Evolutionary conservation across 2,113 vertebrate genomes (phyloP), one percentile per base, ranked within the genome.

Genomic region (Hippocampus barbouri): DNA sequence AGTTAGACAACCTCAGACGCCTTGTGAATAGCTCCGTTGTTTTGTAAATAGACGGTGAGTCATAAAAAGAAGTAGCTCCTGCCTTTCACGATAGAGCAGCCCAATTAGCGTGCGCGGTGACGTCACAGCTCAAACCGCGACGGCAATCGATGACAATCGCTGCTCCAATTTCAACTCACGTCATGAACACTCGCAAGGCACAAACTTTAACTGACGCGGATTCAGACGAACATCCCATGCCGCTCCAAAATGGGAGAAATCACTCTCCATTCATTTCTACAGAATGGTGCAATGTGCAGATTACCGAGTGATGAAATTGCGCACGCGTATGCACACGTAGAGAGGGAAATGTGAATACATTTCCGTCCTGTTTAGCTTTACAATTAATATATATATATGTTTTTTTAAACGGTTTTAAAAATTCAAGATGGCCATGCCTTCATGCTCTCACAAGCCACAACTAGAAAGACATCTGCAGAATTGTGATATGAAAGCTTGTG

Each of bases 91-190:
- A 6, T 38, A 56, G 53, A 86, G 75, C 79, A 70, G 73, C 70
- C 80, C 75, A 87, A 86, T 90, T 84, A 88, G 82, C 59, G 73
- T 53, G 71, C 76, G 73, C 57, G 72, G 83, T 83, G 82, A 83
- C 87, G 81, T 85, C 85, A 86, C 59, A 43, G 73, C 76, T 81
- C 68, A 79, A 79, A 66, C 79, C 86, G 85, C 79, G 78, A 78
- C 66, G 73, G 62, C 54, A 72, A 87, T 87, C 86, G 81, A 85
- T 87, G 0, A 81, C 71, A 76, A 83, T 84, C 85, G 80, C 87
- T 89, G 86, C 77, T 83, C 70, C 83, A 73, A 83, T 88, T 82
- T 83, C 79, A 81, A 45, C 67, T 72, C 68, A 59, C 70, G 77
- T 79, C 78, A 82, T 85, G 83, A 83, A 80, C 71, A 68, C 71